Percentiles rank a stretch among this genome's conserved stretches.
These are phyloP conservation scores for Gandaritis pyraliata DNA, from an alignment of 2,888 invertebrate species.

Conservation along the genomic window DNA sequence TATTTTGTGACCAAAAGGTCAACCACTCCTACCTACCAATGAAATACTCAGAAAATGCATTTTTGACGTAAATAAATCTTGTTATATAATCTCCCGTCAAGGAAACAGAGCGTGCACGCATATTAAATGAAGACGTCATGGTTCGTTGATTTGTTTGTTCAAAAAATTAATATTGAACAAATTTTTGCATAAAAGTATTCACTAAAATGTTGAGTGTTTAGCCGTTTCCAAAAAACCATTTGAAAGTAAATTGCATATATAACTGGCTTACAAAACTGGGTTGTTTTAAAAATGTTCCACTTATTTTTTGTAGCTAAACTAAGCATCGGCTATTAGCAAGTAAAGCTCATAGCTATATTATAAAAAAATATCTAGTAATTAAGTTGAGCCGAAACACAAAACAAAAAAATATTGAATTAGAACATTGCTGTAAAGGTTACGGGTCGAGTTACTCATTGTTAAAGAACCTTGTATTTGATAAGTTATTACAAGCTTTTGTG, in stretches of 20 bases:
- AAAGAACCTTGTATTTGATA: slow-evolving; percentile 55
- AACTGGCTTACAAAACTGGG: too few species aligned
- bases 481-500: slow-evolving; percentile 51
- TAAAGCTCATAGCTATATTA: too few species aligned
- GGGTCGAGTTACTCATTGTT: slow-evolving; percentile 49
- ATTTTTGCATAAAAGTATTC: slow-evolving; percentile 19
- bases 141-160: slow-evolving; percentile 46
- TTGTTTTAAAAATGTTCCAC: too few species aligned
- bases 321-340: too few species aligned
- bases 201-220: slow-evolving; percentile 1
- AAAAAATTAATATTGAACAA: slow-evolving; percentile 10
- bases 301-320: too few species aligned
- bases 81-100: slow-evolving; percentile 41
- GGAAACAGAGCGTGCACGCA: slow-evolving; percentile 47
- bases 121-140: slow-evolving; percentile 38
- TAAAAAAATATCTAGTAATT: slow-evolving; percentile 8
- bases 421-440: slow-evolving; percentile 42
- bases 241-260: too few species aligned
- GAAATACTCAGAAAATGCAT: slow-evolving; percentile 23
- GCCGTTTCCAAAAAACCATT: too few species aligned
- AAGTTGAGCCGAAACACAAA: slow-evolving; percentile 27
- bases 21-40: slow-evolving; percentile 24
- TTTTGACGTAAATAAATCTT: slow-evolving; percentile 36
- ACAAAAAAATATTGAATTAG: slow-evolving; percentile 34
- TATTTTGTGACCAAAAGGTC: slow-evolving; percentile 42